phyloP scores from a whole-genome alignment of 2,888 invertebrate species.

The Spatulosminthurus flaviceps region DNA sequence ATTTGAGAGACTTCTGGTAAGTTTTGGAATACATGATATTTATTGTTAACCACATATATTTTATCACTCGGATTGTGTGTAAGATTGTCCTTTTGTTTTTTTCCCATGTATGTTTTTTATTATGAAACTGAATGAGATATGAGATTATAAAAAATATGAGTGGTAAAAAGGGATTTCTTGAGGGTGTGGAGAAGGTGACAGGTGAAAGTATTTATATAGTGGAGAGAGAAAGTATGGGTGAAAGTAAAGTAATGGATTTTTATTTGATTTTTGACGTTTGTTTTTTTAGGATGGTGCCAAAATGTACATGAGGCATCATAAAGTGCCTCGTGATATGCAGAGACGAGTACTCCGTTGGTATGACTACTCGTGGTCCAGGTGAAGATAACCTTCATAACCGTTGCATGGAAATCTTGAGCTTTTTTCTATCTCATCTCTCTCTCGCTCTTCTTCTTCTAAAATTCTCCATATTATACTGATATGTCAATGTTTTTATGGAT shows the following conservation, averaged over 20 bases:
- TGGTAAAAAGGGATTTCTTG: no score
- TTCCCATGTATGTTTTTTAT: no score
- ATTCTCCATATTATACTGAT: no score
- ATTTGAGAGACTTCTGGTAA: slow-evolving; percentile 85
- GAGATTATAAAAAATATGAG: no score
- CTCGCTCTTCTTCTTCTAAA: background rate
- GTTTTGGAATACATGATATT: slow-evolving; percentile 52
- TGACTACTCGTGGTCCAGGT: slow-evolving; percentile 95
- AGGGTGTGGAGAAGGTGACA: background rate
- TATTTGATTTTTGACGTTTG: no score
- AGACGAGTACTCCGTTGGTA: slow-evolving; percentile 96
- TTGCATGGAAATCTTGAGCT: slow-evolving; percentile 20
- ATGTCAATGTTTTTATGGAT: no score
- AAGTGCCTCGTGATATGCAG: slow-evolving; percentile 96
- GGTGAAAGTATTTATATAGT: background rate
- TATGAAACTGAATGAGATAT: no score
- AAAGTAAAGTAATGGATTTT: no score
- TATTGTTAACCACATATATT: background rate
- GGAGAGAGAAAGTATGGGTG: no score
- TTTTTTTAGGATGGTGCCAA: slow-evolving; percentile 83
- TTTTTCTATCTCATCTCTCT: background rate
- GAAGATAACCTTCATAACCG: slow-evolving; percentile 46
- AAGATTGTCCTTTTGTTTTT: no score
- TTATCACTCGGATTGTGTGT: no score
- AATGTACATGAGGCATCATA: slow-evolving; percentile 96